Conservation (phyloP, 2,888 invertebrate species). For the Steinernema scapterisci region DNA sequence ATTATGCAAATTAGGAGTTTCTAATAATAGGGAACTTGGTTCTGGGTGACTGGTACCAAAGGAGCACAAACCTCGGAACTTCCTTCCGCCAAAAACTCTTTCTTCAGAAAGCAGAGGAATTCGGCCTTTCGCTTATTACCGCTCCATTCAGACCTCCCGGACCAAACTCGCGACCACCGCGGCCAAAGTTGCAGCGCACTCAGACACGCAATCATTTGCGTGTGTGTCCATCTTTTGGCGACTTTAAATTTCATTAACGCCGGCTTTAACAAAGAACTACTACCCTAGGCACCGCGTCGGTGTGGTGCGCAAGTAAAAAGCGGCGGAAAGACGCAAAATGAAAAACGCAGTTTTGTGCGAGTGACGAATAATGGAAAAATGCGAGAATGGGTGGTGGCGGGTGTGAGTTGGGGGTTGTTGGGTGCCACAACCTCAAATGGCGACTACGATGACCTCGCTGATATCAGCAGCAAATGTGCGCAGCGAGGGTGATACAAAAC, state of each 20-base stretch:
- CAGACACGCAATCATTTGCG: neutral
- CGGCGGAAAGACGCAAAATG: neutral
- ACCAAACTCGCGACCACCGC: too few relatives aligned
- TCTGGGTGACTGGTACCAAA: slow-evolving; percentile 14
- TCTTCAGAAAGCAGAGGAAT: neutral
- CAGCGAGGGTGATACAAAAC: slow-evolving; percentile 16
- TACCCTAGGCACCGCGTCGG: neutral
- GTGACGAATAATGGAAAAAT: neutral
- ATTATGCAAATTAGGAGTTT: slow-evolving; percentile 30
- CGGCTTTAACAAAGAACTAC: slow-evolving; percentile 22
- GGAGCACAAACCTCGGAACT: slow-evolving; percentile 4
- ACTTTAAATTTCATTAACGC: slow-evolving; percentile 33
- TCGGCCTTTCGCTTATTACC: slow-evolving; percentile 6
- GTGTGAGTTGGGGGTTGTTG: neutral
- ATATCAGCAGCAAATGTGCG: slow-evolving; percentile 21
- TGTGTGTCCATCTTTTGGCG: slow-evolving; percentile 11
- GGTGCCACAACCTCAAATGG: neutral
- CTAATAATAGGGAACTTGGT: slow-evolving; percentile 11
- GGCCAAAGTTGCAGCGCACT: too few relatives aligned
- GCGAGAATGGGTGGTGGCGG: neutral
- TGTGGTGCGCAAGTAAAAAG: neutral
- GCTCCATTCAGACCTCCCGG: neutral
- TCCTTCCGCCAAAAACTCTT: slow-evolving; percentile 1
- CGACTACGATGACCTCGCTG: slow-evolving; percentile 15
- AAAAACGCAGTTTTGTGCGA: neutral